Conservation (phyloP, 2,888 invertebrate genomes). For the Colletes collaris region DNA sequence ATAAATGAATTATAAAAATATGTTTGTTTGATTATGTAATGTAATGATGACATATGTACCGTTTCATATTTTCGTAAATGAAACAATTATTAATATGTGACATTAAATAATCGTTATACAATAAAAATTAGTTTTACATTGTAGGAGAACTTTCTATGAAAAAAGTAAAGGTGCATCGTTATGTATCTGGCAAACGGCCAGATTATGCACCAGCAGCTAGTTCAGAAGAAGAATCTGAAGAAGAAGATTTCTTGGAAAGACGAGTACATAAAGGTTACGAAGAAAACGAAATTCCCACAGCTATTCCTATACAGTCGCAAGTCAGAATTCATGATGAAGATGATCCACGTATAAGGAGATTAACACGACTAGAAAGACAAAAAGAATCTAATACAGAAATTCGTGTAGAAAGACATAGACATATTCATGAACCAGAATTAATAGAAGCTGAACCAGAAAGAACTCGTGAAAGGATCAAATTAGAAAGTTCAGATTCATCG, state of each 20-base stretch:
- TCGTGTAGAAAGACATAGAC: conserved; percentile 85
- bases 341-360: conserved; percentile 92
- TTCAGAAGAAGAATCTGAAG: conserved; percentile 94
- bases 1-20: too few species aligned
- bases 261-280: conserved; percentile 82
- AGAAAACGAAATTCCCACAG: conserved; percentile 80
- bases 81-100: too few species aligned
- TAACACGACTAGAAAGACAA: conserved; percentile 84
- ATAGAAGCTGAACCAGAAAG: conserved; percentile 86
- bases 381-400: conserved; percentile 83
- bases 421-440: conserved; percentile 89
- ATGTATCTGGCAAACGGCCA: conserved; percentile 98
- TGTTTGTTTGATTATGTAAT: too few species aligned
- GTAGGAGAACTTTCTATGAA: conserved; percentile 98
- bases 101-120: neutral
- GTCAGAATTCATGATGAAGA: conserved; percentile 85
- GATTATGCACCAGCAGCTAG: conserved; percentile 95
- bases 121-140: conserved; percentile 65
- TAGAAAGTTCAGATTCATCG: conserved; percentile 80
- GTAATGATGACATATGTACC: too few species aligned
- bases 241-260: conserved; percentile 92
- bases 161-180: conserved; percentile 99
- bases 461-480: conserved; percentile 83
- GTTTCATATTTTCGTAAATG: too few species aligned
- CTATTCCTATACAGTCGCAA: conserved; percentile 82